phyloP scores from a whole-genome alignment of 2,888 invertebrate genomes.

The Eulithis prunata region DNA sequence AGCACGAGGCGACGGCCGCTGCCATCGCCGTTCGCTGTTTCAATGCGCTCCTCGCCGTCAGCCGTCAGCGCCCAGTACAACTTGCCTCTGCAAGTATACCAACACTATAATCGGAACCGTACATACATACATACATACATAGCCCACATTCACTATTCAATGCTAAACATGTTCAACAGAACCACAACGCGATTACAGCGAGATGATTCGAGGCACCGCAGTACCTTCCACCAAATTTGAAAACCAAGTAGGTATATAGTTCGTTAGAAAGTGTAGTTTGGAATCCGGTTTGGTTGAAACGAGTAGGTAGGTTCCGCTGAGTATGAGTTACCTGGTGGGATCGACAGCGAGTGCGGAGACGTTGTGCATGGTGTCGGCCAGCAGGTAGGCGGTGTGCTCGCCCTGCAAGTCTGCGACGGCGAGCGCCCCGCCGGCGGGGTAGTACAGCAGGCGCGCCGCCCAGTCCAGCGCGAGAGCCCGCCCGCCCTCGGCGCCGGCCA shows the following conservation, averaged over 20 bases:
- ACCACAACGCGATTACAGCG: too few species aligned
- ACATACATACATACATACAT: too few species aligned
- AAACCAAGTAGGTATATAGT: too few species aligned
- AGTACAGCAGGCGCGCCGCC: slow-evolving; percentile 90
- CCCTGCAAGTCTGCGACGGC: slow-evolving; percentile 89
- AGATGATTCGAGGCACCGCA: too few species aligned
- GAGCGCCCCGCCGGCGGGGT: slow-evolving; percentile 86
- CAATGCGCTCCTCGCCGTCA: slow-evolving; percentile 75
- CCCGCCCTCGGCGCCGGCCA: slow-evolving; percentile 79
- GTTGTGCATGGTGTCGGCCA: slow-evolving; percentile 87
- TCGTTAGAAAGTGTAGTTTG: too few species aligned
- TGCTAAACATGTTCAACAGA: too few species aligned
- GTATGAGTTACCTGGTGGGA: slow-evolving; percentile 80
- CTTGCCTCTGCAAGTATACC: slow-evolving; percentile 69
- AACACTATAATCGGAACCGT: too few species aligned
- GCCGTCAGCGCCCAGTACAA: slow-evolving; percentile 84
- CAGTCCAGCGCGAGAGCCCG: slow-evolving; percentile 93
- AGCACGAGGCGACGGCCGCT: slow-evolving; percentile 66
- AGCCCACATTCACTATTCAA: too few species aligned
- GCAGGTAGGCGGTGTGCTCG: slow-evolving; percentile 84
- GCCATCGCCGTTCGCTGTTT: slow-evolving; percentile 88
- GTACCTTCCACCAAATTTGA: too few species aligned
- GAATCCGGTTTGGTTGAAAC: too few species aligned
- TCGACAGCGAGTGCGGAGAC: slow-evolving; percentile 88
- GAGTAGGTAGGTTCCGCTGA: too few species aligned